Conservation (phyloP, 2,888 invertebrate genomes). For the Lamproptera curius region DNA sequence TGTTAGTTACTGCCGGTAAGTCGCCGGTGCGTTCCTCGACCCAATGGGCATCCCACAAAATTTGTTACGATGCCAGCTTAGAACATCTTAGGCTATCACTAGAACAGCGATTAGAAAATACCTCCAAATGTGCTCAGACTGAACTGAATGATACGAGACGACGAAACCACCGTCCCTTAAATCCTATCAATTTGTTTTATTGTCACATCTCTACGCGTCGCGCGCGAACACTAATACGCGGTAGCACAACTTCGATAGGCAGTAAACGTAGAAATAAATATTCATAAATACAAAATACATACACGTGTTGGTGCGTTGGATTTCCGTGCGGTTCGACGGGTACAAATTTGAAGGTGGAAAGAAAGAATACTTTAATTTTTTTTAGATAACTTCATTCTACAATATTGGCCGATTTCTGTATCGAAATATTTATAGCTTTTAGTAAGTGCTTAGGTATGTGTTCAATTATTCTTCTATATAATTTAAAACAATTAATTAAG, state of each 20-base stretch:
- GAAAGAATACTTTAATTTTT: too few relatives aligned
- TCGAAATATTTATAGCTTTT: too few relatives aligned
- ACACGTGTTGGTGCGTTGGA: constrained; percentile 6
- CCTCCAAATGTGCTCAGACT: neutral
- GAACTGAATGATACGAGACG: neutral
- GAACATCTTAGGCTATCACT: neutral
- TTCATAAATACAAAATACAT: constrained; percentile 14
- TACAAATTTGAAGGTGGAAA: too few relatives aligned
- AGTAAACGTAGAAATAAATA: constrained; percentile 31
- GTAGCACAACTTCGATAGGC: constrained; percentile 30
- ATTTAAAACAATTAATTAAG: too few relatives aligned
- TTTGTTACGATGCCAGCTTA: constrained; percentile 5
- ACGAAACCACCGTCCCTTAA: constrained; percentile 23
- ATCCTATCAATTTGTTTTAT: constrained; percentile 41
- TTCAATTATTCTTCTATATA: too few relatives aligned
- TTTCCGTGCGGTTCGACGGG: too few relatives aligned
- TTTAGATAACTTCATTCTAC: too few relatives aligned
- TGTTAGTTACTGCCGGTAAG: neutral
- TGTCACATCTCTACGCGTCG: constrained; percentile 52
- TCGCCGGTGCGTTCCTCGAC: neutral
- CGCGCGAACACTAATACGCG: constrained; percentile 23
- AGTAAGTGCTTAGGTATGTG: too few relatives aligned
- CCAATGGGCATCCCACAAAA: neutral
- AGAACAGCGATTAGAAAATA: constrained; percentile 3
- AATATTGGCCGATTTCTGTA: too few relatives aligned